A percentile compares a stretch with the other conserved stretches of the same genome.
Conservation (phyloP, 2,113 vertebrate species). For the Heterocephalus glaber region DNA sequence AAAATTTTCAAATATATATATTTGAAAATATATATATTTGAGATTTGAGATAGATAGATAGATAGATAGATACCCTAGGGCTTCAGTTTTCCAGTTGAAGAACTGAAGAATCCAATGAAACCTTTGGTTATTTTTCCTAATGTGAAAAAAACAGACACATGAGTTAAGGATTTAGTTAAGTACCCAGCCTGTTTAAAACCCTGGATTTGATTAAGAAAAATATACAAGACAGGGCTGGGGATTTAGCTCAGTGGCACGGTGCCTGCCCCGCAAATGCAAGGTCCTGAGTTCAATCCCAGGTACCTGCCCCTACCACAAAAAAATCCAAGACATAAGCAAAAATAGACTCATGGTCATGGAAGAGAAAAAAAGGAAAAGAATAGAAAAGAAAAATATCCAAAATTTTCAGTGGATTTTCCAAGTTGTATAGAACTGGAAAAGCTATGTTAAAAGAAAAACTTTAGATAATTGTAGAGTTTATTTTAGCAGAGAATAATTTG, state of each 20-base stretch:
- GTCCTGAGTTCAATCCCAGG: no score
- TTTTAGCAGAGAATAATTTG: background rate
- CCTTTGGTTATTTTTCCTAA: background rate
- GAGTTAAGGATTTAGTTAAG: background rate
- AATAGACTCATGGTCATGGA: background rate
- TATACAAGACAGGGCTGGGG: no score
- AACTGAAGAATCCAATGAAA: background rate
- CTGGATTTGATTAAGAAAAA: background rate
- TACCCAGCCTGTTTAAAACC: background rate
- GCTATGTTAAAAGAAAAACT: background rate
- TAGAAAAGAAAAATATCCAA: background rate
- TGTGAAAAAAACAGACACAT: background rate
- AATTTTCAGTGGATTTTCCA: background rate
- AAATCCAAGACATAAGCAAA: background rate
- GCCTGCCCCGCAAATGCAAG: no score
- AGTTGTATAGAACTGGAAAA: background rate
- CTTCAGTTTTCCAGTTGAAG: background rate
- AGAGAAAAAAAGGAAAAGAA: background rate
- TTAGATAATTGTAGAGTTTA: background rate
- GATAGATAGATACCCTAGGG: background rate
- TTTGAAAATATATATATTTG: background rate
- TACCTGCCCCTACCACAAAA: no score
- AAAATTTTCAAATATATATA: background rate
- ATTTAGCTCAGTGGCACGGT: no score
- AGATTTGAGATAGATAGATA: no score